These are phyloP conservation scores for Campopleginae sp. DNA, from an alignment of 2,888 invertebrate genomes.

Conservation along the genomic window DNA sequence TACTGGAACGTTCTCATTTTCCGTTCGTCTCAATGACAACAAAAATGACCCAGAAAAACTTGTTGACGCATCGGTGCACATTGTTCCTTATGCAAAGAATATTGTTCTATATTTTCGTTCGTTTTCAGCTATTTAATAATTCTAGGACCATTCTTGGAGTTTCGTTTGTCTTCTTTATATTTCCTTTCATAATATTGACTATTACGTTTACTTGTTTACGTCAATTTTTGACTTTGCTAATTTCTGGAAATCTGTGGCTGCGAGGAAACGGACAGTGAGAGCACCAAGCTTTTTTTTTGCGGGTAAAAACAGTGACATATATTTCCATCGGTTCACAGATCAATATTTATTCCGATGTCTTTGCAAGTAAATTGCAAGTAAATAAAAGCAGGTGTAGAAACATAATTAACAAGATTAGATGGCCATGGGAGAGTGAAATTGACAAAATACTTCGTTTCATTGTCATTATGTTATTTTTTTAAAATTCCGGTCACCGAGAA, in stretches of 20 bases:
- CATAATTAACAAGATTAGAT: background rate
- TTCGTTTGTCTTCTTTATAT: background rate
- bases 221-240: background rate
- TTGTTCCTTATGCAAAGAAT: background rate
- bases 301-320: background rate
- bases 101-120: background rate
- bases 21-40: background rate
- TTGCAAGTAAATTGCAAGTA: background rate
- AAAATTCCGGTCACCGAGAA: background rate
- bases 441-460: background rate
- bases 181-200: background rate
- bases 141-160: no score
- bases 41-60: background rate
- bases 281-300: conserved; percentile 50
- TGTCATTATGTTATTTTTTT: background rate
- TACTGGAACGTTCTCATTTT: background rate
- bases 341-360: background rate
- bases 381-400: background rate
- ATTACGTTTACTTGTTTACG: background rate
- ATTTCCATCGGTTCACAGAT: background rate
- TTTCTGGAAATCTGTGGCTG: background rate
- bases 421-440: background rate
- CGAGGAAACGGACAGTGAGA: background rate
- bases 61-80: background rate
- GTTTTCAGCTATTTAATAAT: background rate